Percentiles rank a stretch among this genome's conserved stretches.
Evolutionary conservation across 53 echinoderm and acorn worm species (phyloP).

Genomic region (Echinometra lucunter): DNA sequence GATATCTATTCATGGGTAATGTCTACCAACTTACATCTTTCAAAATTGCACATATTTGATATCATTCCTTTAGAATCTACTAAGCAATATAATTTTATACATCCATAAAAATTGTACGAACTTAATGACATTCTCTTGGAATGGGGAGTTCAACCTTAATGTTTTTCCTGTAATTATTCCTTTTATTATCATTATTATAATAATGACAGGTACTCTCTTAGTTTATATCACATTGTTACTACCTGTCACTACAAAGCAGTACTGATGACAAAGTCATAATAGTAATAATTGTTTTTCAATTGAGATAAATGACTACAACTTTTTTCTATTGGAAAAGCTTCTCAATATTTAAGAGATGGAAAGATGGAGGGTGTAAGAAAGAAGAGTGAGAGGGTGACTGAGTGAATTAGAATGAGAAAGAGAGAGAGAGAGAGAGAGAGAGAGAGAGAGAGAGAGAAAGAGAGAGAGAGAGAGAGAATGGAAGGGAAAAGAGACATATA

Average conservation of each 20-base stretch:
- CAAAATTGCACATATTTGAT: constrained; percentile 15
- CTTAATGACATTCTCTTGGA: neutral
- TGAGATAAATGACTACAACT: too few relatives aligned
- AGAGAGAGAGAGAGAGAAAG: neutral
- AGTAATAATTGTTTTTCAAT: neutral
- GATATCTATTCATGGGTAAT: neutral
- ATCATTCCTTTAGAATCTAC: neutral
- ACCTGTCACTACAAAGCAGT: neutral
- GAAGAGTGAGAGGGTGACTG: neutral
- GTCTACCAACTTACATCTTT: neutral
- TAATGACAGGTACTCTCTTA: neutral
- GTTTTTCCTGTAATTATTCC: neutral
- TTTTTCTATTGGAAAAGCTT: too few relatives aligned
- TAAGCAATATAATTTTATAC: neutral
- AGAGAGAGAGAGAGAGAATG: neutral
- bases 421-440: neutral
- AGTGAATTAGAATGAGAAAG: too few relatives aligned
- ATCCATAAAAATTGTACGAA: neutral
- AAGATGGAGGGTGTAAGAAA: neutral
- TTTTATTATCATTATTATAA: neutral
- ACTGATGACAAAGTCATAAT: neutral
- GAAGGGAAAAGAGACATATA: neutral
- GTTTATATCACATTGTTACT: neutral
- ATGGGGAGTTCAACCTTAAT: neutral
- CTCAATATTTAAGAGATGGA: neutral